A percentile compares a stretch with the other conserved stretches of the same genome.
These are phyloP conservation scores for Thereuonema tuberculata DNA, from an alignment of 1,140 invertebrate species.

Conservation along the genomic window DNA sequence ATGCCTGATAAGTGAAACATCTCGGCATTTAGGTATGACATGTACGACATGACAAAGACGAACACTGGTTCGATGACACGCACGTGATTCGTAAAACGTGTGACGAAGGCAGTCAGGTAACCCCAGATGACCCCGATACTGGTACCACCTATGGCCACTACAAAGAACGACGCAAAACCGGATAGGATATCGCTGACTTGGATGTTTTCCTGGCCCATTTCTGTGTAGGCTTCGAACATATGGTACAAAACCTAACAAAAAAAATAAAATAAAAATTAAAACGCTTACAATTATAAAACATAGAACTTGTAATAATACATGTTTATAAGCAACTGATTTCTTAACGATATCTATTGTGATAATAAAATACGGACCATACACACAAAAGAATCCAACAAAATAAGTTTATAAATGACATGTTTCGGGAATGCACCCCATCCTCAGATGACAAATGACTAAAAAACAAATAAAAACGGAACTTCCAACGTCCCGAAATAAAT, in stretches of 20 bases:
- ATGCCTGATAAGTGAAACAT: conserved; percentile 98
- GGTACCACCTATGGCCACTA: conserved; percentile 84
- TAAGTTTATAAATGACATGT: too few species aligned
- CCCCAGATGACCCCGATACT: conserved; percentile 92
- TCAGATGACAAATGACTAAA: too few species aligned
- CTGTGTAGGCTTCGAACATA: conserved; percentile 82
- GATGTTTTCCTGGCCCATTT: conserved; percentile 65
- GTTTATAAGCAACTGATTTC: too few species aligned
- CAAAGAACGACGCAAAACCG: conserved; percentile 81
- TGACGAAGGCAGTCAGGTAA: conserved; percentile 86
- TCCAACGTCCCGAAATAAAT: too few species aligned
- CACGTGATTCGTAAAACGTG: conserved; percentile 86
- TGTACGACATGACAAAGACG: conserved; percentile 97
- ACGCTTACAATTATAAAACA: conserved; percentile 9
- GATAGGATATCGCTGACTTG: conserved; percentile 59
- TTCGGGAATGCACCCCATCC: too few species aligned
- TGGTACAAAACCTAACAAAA: conserved; percentile 66
- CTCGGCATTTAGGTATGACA: conserved; percentile 92
- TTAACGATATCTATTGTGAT: not conserved
- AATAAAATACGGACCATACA: too few species aligned
- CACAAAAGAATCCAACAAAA: too few species aligned
- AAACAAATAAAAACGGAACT: too few species aligned
- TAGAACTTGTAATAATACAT: not conserved
- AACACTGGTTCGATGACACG: conserved; percentile 96
- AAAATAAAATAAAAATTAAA: too few species aligned